Percentiles rank a stretch among this genome's conserved stretches.
These are phyloP conservation scores for Drosophila paranaensis DNA, from an alignment of 2,888 invertebrate genomes.

Conservation along the genomic window DNA sequence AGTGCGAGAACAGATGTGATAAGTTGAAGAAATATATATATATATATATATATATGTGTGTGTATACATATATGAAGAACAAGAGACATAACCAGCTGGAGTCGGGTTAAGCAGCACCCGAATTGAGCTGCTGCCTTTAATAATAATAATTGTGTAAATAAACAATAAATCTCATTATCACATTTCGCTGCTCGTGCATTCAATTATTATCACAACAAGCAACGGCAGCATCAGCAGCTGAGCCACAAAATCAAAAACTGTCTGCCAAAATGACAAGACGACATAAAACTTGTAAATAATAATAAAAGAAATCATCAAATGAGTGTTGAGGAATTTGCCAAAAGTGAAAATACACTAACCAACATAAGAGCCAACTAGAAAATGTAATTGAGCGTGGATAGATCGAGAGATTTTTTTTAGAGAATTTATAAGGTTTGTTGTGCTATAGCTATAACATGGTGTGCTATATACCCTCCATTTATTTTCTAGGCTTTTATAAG, in stretches of 20 bases:
- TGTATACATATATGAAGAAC: not conserved
- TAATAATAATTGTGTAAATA: conserved; percentile 69
- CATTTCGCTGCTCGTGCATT: conserved; percentile 70
- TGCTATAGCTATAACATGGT: too few relatives aligned
- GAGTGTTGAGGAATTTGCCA: not conserved
- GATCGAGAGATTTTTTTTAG: too few relatives aligned
- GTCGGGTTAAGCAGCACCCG: conserved; percentile 24
- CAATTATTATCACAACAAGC: conserved; percentile 67
- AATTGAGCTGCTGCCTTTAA: conserved; percentile 40
- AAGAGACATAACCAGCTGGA: conserved; percentile 24
- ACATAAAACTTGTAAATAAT: conserved; percentile 34
- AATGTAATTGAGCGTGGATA: not conserved
- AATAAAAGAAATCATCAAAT: conserved; percentile 26
- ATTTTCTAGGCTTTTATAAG: too few relatives aligned
- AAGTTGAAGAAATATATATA: not conserved
- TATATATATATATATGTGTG: not conserved
- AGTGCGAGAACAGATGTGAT: conserved; percentile 7
- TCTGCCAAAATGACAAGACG: conserved; percentile 22
- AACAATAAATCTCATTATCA: conserved; percentile 78
- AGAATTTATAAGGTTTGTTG: too few relatives aligned
- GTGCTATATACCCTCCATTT: too few relatives aligned
- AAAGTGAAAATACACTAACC: not conserved
- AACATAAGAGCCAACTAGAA: too few relatives aligned
- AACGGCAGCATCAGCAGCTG: conserved; percentile 5
- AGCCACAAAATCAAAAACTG: conserved; percentile 12